Conservation (phyloP, 2,888 invertebrate genomes). For the Mechanitis mazaeus region DNA sequence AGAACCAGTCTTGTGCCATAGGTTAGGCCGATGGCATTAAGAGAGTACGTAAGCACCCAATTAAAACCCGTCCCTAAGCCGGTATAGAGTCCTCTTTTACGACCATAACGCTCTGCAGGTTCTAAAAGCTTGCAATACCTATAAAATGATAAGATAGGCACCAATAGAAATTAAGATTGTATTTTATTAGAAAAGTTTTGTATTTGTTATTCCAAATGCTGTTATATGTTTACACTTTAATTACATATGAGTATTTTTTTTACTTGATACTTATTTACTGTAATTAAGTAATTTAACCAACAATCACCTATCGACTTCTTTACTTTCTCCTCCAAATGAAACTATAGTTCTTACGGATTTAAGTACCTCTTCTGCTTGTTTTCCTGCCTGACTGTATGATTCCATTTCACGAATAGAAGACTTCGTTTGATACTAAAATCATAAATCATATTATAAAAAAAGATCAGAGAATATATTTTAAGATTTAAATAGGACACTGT, state of each 20-base stretch:
- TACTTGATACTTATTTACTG: background rate
- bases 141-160: conserved; percentile 4
- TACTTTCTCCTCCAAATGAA: conserved; percentile 85
- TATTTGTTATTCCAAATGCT: background rate
- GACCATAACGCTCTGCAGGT: conserved; percentile 80
- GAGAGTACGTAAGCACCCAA: conserved; percentile 85
- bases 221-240: too few species aligned
- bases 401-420: conserved; percentile 80
- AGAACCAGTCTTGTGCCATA: conserved; percentile 85
- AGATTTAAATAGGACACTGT: too few species aligned
- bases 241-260: background rate
- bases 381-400: conserved; percentile 87
- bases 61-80: conserved; percentile 83
- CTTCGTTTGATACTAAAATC: conserved; percentile 75
- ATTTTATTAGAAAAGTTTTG: background rate
- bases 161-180: background rate
- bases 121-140: conserved; percentile 75
- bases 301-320: conserved; percentile 81
- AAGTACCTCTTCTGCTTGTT: conserved; percentile 86
- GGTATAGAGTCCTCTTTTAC: conserved; percentile 79
- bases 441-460: background rate
- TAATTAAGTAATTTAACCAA: background rate
- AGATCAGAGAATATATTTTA: too few species aligned
- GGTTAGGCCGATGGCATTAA: conserved; percentile 85
- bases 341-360: conserved; percentile 84